Percentiles rank a stretch among this genome's conserved stretches.
Evolutionary conservation across 2,888 invertebrate species (phyloP).

Genomic region (Plemyria rubiginata): DNA sequence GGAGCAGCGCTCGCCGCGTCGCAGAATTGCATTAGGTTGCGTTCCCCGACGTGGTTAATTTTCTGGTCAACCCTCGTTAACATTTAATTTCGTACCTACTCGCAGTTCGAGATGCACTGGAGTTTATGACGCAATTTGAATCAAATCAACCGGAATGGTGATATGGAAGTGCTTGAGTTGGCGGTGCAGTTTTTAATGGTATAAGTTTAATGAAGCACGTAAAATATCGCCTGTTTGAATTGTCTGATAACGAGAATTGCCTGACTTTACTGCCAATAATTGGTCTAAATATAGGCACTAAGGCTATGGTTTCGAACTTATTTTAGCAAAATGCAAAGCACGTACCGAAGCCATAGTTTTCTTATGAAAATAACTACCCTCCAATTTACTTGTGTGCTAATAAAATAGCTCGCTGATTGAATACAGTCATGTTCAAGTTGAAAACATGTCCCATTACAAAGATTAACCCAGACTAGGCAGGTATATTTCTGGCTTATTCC

Average conservation of each 20-base stretch:
- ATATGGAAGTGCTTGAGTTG: constrained; percentile 22
- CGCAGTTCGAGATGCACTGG: constrained; percentile 42
- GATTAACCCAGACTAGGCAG: neutral
- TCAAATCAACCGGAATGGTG: constrained; percentile 30
- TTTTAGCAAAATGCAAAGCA: neutral
- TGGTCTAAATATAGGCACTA: neutral
- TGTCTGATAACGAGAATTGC: constrained; percentile 10
- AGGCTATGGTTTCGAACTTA: neutral
- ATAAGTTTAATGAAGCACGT: constrained; percentile 13
- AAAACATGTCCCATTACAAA: neutral
- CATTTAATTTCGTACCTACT: constrained; percentile 60
- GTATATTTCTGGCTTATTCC: no score
- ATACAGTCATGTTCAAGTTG: neutral
- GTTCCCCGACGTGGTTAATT: constrained; percentile 61
- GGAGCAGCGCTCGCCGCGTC: constrained; percentile 16
- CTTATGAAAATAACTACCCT: neutral
- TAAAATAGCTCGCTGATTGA: neutral
- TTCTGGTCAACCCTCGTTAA: constrained; percentile 63
- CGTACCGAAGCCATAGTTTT: neutral
- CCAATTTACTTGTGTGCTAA: neutral
- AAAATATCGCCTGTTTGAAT: constrained; percentile 7
- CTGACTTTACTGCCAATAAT: neutral
- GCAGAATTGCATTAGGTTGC: constrained; percentile 58
- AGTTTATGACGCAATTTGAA: constrained; percentile 40
- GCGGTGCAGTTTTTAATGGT: constrained; percentile 21